Evolutionary conservation across 37 sponge, comb jelly and placozoan genomes (phyloP).

Genomic region (Theonella swinhoei): DNA sequence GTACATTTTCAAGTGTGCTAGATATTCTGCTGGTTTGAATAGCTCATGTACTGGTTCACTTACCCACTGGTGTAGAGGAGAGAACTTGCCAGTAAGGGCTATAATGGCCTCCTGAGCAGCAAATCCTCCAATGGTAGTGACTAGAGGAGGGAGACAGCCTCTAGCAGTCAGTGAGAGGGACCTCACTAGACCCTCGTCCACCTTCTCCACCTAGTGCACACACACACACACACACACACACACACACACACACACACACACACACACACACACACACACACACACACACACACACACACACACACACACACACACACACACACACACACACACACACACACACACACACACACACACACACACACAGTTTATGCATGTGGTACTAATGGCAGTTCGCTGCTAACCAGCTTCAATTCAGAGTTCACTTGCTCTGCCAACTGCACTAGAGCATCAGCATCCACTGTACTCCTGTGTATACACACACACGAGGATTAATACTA

Average conservation of each 20-base stretch:
- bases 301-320: neutral
- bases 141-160: conserved; percentile 78
- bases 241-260: conserved; percentile 17
- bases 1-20: too few relatives aligned
- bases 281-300: neutral
- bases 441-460: conserved; percentile 14
- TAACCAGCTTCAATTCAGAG: conserved; percentile 8
- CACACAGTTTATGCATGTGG: too few relatives aligned
- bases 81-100: conserved; percentile 92
- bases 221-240: too few relatives aligned
- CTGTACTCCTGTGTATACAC: conserved; percentile 27
- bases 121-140: conserved; percentile 82
- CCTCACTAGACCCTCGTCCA: conserved; percentile 38
- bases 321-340: conserved; percentile 2
- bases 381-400: too few relatives aligned
- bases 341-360: too few relatives aligned
- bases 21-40: too few relatives aligned
- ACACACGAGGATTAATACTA: too few relatives aligned
- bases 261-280: neutral
- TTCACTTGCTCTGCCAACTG: conserved; percentile 21
- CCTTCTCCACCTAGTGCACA: conserved; percentile 37
- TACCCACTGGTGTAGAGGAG: conserved; percentile 93
- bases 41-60: too few relatives aligned
- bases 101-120: conserved; percentile 96
- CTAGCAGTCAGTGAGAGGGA: conserved; percentile 51